Evolutionary conservation across 2,888 invertebrate species (phyloP).

Genomic region (Campoplex nolae): DNA sequence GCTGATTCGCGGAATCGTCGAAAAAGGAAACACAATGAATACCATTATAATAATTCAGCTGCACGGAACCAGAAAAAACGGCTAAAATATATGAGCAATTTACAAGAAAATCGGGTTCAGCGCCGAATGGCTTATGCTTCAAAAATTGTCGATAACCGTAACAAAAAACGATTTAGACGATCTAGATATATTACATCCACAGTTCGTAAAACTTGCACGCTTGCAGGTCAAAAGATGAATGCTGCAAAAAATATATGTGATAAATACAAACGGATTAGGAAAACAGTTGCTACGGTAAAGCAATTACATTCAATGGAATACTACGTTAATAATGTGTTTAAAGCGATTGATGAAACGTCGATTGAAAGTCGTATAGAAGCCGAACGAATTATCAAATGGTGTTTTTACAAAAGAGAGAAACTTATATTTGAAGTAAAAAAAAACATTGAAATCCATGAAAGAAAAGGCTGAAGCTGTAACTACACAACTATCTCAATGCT

Average conservation of each 20-base stretch:
- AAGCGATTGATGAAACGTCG: neutral
- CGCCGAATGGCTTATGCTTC: no score
- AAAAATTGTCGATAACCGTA: no score
- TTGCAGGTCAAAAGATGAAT: neutral
- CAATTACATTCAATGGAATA: slow-evolving; percentile 4
- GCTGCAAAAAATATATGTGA: neutral
- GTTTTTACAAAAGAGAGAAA: slow-evolving; percentile 49
- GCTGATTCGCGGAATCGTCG: no score
- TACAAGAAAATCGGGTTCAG: no score
- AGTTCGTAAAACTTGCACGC: no score
- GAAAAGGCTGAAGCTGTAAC: slow-evolving; percentile 45
- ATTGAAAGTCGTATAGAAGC: slow-evolving; percentile 50
- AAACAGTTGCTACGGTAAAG: neutral
- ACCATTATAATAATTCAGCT: no score
- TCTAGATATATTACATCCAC: no score
- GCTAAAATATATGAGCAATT: no score
- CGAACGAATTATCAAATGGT: slow-evolving; percentile 49
- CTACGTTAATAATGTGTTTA: slow-evolving; percentile 1
- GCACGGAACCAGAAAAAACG: no score
- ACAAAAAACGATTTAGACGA: no score
- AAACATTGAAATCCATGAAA: slow-evolving; percentile 33
- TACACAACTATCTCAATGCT: slow-evolving; percentile 22
- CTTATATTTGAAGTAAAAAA: slow-evolving; percentile 36
- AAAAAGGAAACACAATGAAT: no score
- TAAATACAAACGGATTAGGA: slow-evolving; percentile 7